Conservation (phyloP, 2,888 invertebrate genomes). For the Mystacides longicornis region DNA sequence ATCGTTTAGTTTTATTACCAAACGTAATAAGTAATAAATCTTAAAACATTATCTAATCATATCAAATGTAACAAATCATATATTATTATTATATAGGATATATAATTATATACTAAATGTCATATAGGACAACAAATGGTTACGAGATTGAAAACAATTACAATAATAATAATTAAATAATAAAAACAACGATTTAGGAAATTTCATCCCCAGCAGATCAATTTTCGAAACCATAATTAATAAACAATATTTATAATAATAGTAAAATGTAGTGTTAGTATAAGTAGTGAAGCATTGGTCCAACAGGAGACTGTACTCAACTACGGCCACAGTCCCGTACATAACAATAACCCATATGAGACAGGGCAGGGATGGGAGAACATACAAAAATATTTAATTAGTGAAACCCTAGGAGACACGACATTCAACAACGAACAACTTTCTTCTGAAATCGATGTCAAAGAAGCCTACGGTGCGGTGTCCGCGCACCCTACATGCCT, state of each 20-base stretch:
- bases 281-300: slow-evolving; percentile 23
- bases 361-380: neutral
- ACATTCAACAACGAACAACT: no score
- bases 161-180: slow-evolving; percentile 20
- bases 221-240: slow-evolving; percentile 19
- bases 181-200: slow-evolving; percentile 25
- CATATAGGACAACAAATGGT: slow-evolving; percentile 19
- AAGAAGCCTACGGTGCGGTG: no score
- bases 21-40: slow-evolving; percentile 1
- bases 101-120: slow-evolving; percentile 6
- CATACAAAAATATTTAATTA: neutral
- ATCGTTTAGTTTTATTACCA: neutral
- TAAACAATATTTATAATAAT: slow-evolving; percentile 16
- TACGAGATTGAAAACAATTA: slow-evolving; percentile 20
- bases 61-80: slow-evolving; percentile 2
- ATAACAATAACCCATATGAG: slow-evolving; percentile 8
- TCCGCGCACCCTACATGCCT: slow-evolving; percentile 51
- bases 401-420: neutral
- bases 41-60: slow-evolving; percentile 2
- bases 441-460: no score
- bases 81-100: neutral
- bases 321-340: slow-evolving; percentile 4
- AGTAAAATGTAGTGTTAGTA: slow-evolving; percentile 10
- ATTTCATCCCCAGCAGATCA: slow-evolving; percentile 24
- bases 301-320: slow-evolving; percentile 20